Evolutionary conservation across 1,140 invertebrate genomes (phyloP).

Genomic region (Musca vetustissima): DNA sequence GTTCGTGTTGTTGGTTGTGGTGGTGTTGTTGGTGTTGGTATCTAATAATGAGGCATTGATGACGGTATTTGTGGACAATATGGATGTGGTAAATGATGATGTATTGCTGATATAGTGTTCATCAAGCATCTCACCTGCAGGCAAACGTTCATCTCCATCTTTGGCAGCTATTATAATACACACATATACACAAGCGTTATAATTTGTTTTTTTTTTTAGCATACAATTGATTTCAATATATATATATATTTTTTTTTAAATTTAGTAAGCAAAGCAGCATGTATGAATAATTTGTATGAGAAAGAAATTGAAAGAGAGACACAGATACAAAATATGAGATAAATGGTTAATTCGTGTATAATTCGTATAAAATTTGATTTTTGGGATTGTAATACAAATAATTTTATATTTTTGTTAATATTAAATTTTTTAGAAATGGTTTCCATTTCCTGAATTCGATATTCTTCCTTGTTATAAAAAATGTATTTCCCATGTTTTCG

Average conservation of each 20-base stretch:
- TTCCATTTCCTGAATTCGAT: background rate
- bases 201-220: background rate
- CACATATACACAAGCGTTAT: background rate
- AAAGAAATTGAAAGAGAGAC: background rate
- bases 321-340: background rate
- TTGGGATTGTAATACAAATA: background rate
- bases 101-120: slow-evolving; percentile 29
- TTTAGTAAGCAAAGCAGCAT: slow-evolving; percentile 8
- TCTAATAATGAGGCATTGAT: slow-evolving; percentile 21
- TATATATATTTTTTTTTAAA: background rate
- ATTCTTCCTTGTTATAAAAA: background rate
- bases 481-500: no score
- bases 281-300: background rate
- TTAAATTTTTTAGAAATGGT: background rate
- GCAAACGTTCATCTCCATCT: slow-evolving; percentile 67
- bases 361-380: no score
- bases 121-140: slow-evolving; percentile 62
- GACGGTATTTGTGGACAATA: slow-evolving; percentile 21
- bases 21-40: slow-evolving; percentile 10
- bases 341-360: background rate
- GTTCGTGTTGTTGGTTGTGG: slow-evolving; percentile 6
- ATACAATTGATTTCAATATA: background rate
- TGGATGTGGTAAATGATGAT: slow-evolving; percentile 24
- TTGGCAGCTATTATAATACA: slow-evolving; percentile 59
- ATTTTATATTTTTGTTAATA: no score